These are phyloP conservation scores for Molothrus ater DNA, from an alignment of 2,797 vertebrate genomes.

Conservation along the genomic window DNA sequence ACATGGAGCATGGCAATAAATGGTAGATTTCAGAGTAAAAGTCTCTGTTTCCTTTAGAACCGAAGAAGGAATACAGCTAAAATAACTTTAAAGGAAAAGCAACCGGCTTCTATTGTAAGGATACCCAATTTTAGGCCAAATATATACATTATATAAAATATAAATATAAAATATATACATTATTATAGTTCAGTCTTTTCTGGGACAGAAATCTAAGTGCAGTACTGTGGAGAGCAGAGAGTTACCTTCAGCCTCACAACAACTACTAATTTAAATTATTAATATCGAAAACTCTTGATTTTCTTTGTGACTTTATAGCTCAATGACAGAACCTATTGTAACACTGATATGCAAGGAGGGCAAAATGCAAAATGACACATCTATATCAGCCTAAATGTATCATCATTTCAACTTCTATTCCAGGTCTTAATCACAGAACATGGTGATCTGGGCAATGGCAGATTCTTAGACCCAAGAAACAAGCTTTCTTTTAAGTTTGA, in stretches of 20 bases:
- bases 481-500: constrained; percentile 95
- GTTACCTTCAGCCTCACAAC: background rate
- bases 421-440: constrained; percentile 96
- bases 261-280: background rate
- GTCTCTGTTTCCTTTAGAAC: too few species aligned
- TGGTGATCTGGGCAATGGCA: constrained; percentile 90
- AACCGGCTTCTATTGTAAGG: too few species aligned
- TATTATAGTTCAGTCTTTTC: too few species aligned
- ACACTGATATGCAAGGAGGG: background rate
- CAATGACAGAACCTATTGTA: background rate
- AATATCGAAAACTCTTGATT: background rate
- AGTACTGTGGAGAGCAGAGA: too few species aligned
- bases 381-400: background rate
- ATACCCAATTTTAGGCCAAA: too few species aligned
- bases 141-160: too few species aligned
- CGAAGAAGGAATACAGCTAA: too few species aligned
- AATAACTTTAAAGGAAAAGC: too few species aligned
- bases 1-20: too few species aligned
- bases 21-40: too few species aligned
- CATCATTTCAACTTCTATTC: background rate
- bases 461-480: constrained; percentile 94
- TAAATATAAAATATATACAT: too few species aligned
- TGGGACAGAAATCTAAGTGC: too few species aligned
- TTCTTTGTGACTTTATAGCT: background rate
- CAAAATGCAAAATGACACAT: background rate